Percentiles rank a stretch among this genome's conserved stretches.
phyloP scores from a whole-genome alignment of 2,888 invertebrate genomes.

The Drosophila lutescens region DNA sequence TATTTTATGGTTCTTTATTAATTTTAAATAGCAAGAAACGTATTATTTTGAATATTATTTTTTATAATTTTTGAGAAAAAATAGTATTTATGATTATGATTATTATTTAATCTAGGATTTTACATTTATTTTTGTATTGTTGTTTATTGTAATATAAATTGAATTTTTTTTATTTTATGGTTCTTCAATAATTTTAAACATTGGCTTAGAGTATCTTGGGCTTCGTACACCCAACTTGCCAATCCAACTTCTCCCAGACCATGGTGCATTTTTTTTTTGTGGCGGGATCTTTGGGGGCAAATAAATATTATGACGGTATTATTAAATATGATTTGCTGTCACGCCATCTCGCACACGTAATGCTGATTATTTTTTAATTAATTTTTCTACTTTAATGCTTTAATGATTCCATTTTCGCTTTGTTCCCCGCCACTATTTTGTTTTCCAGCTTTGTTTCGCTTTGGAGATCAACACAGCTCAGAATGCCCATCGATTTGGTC shows the following conservation, averaged over 20 bases:
- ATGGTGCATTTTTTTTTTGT: constrained; percentile 18
- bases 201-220: not conserved
- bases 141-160: no score
- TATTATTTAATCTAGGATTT: no score
- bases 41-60: no score
- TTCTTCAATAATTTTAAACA: no score
- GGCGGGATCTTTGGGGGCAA: constrained; percentile 51
- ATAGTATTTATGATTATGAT: no score
- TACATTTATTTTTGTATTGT: no score
- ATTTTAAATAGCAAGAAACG: no score
- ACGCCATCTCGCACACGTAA: constrained; percentile 81
- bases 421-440: constrained; percentile 35
- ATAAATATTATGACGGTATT: constrained; percentile 69
- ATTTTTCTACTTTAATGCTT: constrained; percentile 80
- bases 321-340: constrained; percentile 78
- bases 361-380: constrained; percentile 82
- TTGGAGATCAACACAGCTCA: constrained; percentile 28
- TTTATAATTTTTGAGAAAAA: no score
- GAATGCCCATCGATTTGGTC: constrained; percentile 13
- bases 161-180: no score
- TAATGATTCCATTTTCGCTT: constrained; percentile 72
- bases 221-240: no score
- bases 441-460: constrained; percentile 41
- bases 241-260: constrained; percentile 29
- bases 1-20: no score